These are phyloP conservation scores for Ailuropoda melanoleuca DNA, from an alignment of 2,113 vertebrate genomes.

Conservation along the genomic window DNA sequence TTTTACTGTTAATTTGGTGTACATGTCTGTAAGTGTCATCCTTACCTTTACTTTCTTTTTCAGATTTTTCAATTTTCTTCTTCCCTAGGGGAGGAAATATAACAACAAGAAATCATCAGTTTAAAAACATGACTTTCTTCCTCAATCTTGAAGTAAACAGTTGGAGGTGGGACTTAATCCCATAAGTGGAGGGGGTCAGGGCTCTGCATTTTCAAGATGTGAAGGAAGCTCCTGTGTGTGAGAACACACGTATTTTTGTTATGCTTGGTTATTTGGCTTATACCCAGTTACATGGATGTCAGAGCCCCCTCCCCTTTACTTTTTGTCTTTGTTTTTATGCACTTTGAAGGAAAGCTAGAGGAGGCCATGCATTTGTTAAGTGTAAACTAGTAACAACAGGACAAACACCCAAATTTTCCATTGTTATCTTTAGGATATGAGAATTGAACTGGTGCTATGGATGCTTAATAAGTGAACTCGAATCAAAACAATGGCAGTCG, in stretches of 20 bases:
- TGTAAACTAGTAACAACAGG: not conserved
- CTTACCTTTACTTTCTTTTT: slow-evolving; percentile 83
- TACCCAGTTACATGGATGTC: not conserved
- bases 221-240: not conserved
- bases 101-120: not conserved
- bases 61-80: slow-evolving; percentile 75
- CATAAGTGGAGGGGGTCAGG: not conserved
- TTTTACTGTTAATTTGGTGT: not conserved
- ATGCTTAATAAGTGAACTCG: not conserved
- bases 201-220: not conserved
- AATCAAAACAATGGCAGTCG: not conserved
- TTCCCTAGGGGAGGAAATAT: slow-evolving; percentile 61
- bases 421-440: not conserved
- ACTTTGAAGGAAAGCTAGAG: not conserved
- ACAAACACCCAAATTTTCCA: not conserved
- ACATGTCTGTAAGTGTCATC: not conserved
- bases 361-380: not conserved
- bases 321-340: not conserved
- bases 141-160: not conserved
- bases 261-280: not conserved
- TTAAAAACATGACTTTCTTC: not conserved
- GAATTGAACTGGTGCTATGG: not conserved
- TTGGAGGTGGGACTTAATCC: not conserved
- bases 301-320: not conserved
- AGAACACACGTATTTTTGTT: not conserved